These are phyloP conservation scores for Apodemia hepburni DNA, from an alignment of 2,888 invertebrate genomes.

Conservation along the genomic window DNA sequence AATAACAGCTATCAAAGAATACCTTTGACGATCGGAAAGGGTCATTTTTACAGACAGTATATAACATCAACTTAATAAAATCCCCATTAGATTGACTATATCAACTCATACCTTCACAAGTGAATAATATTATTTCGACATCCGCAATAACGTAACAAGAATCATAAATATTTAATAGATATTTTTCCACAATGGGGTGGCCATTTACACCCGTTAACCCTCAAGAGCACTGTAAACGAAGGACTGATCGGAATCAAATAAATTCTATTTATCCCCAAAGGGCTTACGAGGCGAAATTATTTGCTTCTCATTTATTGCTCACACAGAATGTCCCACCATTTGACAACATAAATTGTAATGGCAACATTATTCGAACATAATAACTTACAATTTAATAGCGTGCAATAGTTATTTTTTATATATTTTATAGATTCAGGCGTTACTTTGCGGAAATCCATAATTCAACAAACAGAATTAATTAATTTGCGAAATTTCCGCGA, in stretches of 20 bases:
- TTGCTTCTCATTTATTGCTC: constrained; percentile 53
- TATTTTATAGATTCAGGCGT: too few relatives aligned
- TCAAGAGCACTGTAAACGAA: constrained; percentile 61
- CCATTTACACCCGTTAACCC: constrained; percentile 72
- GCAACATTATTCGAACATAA: not conserved
- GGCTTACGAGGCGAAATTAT: constrained; percentile 64
- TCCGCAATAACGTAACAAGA: constrained; percentile 8
- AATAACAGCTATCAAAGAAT: too few relatives aligned
- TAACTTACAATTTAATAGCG: too few relatives aligned
- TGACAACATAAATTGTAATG: not conserved
- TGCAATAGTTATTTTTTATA: too few relatives aligned
- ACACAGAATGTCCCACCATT: constrained; percentile 38
- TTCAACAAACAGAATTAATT: too few relatives aligned
- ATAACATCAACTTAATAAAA: too few relatives aligned
- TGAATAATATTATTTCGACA: not conserved
- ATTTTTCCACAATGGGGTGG: constrained; percentile 77
- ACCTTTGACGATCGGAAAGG: too few relatives aligned
- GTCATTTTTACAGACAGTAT: too few relatives aligned
- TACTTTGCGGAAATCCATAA: too few relatives aligned
- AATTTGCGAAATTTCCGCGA: too few relatives aligned
- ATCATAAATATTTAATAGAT: constrained; percentile 76
- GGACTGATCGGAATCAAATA: constrained; percentile 67
- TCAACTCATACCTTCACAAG: not conserved
- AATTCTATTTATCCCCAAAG: constrained; percentile 54
- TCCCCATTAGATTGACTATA: not conserved